A percentile compares a stretch with the other conserved stretches of the same genome.
These are phyloP conservation scores for Cacatua alba DNA, from an alignment of 2,113 vertebrate species.

Conservation along the genomic window DNA sequence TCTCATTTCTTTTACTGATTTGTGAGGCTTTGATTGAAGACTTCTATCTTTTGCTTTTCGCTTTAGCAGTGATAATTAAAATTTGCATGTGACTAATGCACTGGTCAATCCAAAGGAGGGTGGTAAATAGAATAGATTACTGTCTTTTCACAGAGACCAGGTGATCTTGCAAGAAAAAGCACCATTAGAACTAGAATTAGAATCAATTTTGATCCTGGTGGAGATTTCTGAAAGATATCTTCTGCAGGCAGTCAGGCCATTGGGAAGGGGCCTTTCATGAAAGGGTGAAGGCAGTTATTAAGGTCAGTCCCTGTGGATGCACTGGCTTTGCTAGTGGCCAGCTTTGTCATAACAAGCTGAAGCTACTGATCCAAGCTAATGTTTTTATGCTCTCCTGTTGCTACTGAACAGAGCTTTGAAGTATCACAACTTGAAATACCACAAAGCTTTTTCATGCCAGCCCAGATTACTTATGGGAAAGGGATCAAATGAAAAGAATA, in stretches of 20 bases:
- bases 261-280: neutral
- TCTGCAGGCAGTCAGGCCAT: neutral
- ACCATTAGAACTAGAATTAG: neutral
- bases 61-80: neutral
- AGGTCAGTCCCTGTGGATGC: neutral
- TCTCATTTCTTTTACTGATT: neutral
- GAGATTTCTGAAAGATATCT: neutral
- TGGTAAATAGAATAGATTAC: neutral
- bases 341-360: neutral
- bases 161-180: neutral
- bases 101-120: neutral
- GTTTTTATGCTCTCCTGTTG: neutral
- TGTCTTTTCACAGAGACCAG: neutral
- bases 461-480: neutral
- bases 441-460: neutral
- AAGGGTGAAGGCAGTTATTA: neutral
- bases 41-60: neutral
- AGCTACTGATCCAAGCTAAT: neutral
- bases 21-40: neutral
- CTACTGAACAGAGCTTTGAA: conserved; percentile 29
- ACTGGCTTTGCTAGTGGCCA: accelerated
- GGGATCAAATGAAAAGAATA: conserved; percentile 9
- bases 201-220: neutral
- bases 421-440: neutral
- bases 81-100: neutral